Conservation (phyloP, 1,140 invertebrate genomes). For the Argopecten irradians region DNA sequence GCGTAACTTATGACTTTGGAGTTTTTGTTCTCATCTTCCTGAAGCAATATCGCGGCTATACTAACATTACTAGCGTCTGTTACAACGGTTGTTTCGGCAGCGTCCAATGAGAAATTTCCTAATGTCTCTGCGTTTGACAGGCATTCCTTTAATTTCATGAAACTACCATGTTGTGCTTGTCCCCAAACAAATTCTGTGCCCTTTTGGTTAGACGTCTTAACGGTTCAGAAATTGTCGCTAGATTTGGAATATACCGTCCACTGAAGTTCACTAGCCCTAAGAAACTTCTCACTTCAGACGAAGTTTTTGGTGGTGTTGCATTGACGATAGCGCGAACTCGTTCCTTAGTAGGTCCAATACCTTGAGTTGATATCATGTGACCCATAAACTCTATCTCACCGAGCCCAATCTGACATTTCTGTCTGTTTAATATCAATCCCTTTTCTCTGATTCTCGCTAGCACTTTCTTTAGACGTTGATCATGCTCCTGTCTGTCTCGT, state of each 20-base stretch:
- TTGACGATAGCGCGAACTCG: conserved; percentile 39
- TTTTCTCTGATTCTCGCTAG: no score
- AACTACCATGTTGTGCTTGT: conserved; percentile 33
- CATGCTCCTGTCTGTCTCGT: conserved; percentile 29
- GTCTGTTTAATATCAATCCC: no score
- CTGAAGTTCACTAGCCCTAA: conserved; percentile 51
- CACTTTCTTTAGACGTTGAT: not conserved
- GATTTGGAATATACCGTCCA: conserved; percentile 47
- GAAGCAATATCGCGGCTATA: conserved; percentile 55
- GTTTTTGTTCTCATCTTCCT: conserved; percentile 45
- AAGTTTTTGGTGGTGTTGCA: no score
- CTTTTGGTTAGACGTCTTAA: conserved; percentile 47
- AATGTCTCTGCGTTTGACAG: conserved; percentile 33
- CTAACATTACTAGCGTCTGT: conserved; percentile 51
- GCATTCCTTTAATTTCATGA: conserved; percentile 37
- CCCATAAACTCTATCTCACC: conserved; percentile 56
- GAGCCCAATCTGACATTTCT: conserved; percentile 57
- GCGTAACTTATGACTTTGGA: no score
- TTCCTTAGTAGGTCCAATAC: conserved; percentile 43
- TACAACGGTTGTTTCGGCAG: conserved; percentile 31
- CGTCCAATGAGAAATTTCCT: conserved; percentile 33
- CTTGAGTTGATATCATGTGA: conserved; percentile 51
- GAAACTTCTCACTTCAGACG: conserved; percentile 48
- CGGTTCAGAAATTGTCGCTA: conserved; percentile 49
- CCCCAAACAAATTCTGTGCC: conserved; percentile 44